These are phyloP conservation scores for Baronia brevicornis DNA, from an alignment of 2,888 invertebrate genomes.

Conservation along the genomic window DNA sequence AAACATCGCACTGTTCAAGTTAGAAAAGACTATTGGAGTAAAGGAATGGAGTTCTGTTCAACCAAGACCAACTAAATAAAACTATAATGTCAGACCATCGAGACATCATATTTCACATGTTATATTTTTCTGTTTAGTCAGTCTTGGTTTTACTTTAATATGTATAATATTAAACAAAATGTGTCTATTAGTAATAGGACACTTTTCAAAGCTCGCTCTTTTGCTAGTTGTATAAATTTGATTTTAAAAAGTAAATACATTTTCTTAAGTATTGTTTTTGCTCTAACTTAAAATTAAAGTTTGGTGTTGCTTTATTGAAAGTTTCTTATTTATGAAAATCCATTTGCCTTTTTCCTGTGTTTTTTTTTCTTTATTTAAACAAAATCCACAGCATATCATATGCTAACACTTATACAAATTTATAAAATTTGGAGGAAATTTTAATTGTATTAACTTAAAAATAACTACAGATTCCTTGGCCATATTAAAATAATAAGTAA, in stretches of 20 bases:
- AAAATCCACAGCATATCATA: no score
- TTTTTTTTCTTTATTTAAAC: no score
- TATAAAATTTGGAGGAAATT: conserved; percentile 37
- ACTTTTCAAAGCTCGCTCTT: no score
- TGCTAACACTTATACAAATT: no score
- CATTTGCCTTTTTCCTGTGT: conserved; percentile 13
- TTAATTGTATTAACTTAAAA: conserved; percentile 41
- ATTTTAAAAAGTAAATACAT: conserved; percentile 23
- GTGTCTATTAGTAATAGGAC: no score
- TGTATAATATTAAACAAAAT: no score
- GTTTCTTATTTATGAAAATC: conserved; percentile 25
- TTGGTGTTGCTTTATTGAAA: conserved; percentile 64
- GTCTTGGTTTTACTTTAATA: conserved; percentile 74
- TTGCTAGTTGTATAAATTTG: conserved; percentile 29
- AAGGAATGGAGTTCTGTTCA: conserved; percentile 25
- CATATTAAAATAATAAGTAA: no score
- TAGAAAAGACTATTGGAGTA: conserved; percentile 74
- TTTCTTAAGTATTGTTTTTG: conserved; percentile 55
- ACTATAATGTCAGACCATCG: conserved; percentile 42
- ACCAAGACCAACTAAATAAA: conserved; percentile 76
- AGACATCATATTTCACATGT: conserved; percentile 43
- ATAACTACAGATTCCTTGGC: no score
- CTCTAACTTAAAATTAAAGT: conserved; percentile 55
- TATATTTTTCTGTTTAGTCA: conserved; percentile 70
- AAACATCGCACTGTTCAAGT: conserved; percentile 70